Evolutionary conservation across 2,888 invertebrate genomes (phyloP), one percentile per base, ranked within the genome.

Genomic region (Salticus scenicus): DNA sequence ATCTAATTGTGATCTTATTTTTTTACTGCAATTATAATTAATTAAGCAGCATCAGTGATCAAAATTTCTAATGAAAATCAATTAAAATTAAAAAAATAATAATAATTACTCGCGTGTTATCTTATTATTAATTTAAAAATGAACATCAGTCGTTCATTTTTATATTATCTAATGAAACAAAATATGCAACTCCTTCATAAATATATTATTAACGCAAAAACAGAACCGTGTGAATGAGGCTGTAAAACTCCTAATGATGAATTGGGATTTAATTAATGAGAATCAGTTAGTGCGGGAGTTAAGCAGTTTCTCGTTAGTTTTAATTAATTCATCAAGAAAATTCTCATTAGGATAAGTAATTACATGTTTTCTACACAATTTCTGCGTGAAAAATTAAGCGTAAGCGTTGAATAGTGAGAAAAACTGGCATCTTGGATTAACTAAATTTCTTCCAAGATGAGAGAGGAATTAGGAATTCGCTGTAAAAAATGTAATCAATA

Each of bases 301-400:
- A 57, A 57, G 17, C 57, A 5, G 20, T 57, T 57, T 57, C 57
- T 57, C 57, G 57, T 57, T 57, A 20, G 14, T n/a, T 57, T 20
- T 57, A 57, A 57, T 57, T 57, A 57, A 57, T 57, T 57, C 57
- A 57, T 57, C 57, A 57, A 57, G 24, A 57, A 57, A 17, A 57
- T 4, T 57, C 17, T 57, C 57, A 57, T 57, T 57, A 57, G 24
- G 57, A 57, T 57, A 57, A 57, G 57, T 57, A 57, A 57, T 57
- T 24, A 57, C 57, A 24, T 24, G 24, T 47, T 47, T 47, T 47
- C 42, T 17, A 2, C 42, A 47, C 42, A 47, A 7, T 17, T 14
- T n/a, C 17, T 2, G 1, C 1, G 57, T 57, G 57, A 57, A 57
- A 12, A 10, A 4, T 37, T 4, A 4, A 10, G 10, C 37, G 10